Evolutionary conservation across 2,888 invertebrate species (phyloP).

Genomic region (Temnothorax unifasciatus): DNA sequence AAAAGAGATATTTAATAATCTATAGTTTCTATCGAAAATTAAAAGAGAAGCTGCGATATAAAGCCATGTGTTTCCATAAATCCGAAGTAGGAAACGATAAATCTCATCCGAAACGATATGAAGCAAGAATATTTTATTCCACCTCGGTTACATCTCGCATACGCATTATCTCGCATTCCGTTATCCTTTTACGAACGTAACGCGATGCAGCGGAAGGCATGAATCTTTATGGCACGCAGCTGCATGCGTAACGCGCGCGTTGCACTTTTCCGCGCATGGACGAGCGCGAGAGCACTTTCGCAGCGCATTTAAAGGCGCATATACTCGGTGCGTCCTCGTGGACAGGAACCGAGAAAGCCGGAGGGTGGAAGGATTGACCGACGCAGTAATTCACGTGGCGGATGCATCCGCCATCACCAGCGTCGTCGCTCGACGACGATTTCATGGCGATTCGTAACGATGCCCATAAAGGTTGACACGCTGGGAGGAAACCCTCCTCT

Average conservation of each 20-base stretch:
- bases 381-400: constrained; percentile 65
- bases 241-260: constrained; percentile 33
- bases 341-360: constrained; percentile 60
- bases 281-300: constrained; percentile 56
- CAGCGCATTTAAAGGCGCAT: constrained; percentile 52
- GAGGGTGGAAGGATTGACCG: constrained; percentile 50
- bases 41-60: background rate
- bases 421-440: constrained; percentile 57
- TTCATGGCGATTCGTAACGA: constrained; percentile 76
- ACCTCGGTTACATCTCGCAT: constrained; percentile 1
- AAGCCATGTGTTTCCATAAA: constrained; percentile 46
- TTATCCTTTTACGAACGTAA: constrained; percentile 42
- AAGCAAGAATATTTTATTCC: background rate
- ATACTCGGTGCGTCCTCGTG: constrained; percentile 6
- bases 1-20: background rate
- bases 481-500: constrained; percentile 21
- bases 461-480: constrained; percentile 71
- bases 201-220: constrained; percentile 56
- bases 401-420: constrained; percentile 39
- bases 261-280: constrained; percentile 58
- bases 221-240: constrained; percentile 57
- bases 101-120: background rate
- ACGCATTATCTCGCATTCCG: constrained; percentile 15
- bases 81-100: constrained; percentile 8
- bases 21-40: background rate